Percentiles rank a stretch among this genome's conserved stretches.
Evolutionary conservation across 2,113 vertebrate genomes (phyloP).

Genomic region (Hyperopisus bebe): DNA sequence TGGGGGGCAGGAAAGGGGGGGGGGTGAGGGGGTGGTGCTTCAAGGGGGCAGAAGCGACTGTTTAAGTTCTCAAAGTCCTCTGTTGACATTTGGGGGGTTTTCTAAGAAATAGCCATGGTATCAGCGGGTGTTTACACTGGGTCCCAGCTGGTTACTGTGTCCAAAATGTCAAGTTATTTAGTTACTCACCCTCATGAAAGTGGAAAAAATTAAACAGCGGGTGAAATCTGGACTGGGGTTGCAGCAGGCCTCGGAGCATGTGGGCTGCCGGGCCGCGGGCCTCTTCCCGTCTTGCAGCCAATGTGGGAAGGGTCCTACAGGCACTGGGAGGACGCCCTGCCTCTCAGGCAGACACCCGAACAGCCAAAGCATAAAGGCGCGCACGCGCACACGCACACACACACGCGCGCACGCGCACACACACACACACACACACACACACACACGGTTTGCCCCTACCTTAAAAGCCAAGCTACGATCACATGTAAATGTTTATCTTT

Average conservation of each 20-base stretch:
- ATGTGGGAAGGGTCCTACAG: background rate
- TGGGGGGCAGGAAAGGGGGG: background rate
- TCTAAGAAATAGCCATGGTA: conserved; percentile 44
- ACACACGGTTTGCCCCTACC: background rate
- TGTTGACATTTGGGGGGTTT: conserved; percentile 26
- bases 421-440: background rate
- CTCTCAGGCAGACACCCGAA: background rate
- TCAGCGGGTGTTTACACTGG: conserved; percentile 57
- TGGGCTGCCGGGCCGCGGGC: conserved; percentile 51
- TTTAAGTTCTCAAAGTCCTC: conserved; percentile 25
- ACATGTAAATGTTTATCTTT: background rate
- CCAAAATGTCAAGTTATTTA: conserved; percentile 57
- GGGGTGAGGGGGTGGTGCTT: background rate
- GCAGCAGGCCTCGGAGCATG: conserved; percentile 45
- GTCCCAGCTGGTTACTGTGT: conserved; percentile 59
- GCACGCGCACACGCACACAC: accelerated
- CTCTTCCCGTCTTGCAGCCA: conserved; percentile 6
- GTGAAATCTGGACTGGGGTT: conserved; percentile 48
- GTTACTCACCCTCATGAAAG: conserved; percentile 59
- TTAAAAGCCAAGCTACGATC: background rate
- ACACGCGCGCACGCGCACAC: background rate
- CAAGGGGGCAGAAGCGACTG: conserved; percentile 17
- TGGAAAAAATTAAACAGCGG: conserved; percentile 52
- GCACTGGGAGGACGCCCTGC: background rate
- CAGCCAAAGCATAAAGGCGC: background rate